Evolutionary conservation across 2,888 invertebrate genomes (phyloP), one percentile per base, ranked within the genome.

Genomic region (Minunthozetes semirufus): DNA sequence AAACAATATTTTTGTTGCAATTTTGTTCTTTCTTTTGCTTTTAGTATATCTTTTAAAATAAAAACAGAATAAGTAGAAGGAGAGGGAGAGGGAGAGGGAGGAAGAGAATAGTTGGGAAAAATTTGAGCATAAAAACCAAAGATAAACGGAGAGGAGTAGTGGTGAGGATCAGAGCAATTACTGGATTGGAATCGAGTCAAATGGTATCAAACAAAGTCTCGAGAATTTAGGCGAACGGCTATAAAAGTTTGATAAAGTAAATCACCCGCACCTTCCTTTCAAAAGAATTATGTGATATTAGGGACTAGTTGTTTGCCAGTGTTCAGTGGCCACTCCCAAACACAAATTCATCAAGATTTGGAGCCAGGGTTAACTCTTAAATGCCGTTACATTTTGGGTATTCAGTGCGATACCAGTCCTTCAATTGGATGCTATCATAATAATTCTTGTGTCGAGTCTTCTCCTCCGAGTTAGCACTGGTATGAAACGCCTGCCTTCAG

Each of bases 401-500:
- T 59, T 17, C 42, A 17, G 27, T 27, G 29, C 66, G 5, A 13
- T 48, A 4, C 42, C 46, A 70, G 48, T 25, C 70, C 22, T 70
- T 70, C 48, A 70, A 68, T 70, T 70, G 46, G 48, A 70, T 70
- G 70, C 48, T 70, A 70, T 70, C 70, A 48, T 48, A 25, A 70
- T 70, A 70, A 48, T 46, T 46, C 70, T 70, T 70, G 17, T 42
- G 38, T 25, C 48, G 22, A 48, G 48, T 38, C 73, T 73, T 59
- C 27, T 38, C 33, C 73, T 73, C 72, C 5, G 48, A 5, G 9
- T 59, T 27, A 59, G 59, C 29, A 29, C 59, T 27, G 59, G 22
- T 9, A 59, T 59, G 27, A 59, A 59, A 59, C 29, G 59, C 59
- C 59, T 59, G 59, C 27, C 59, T 56, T 59, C 59, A 29, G 27